A percentile compares a stretch with the other conserved stretches of the same genome.
phyloP scores from a whole-genome alignment of 1,140 invertebrate species.

The Hylyphantes graminicola region DNA sequence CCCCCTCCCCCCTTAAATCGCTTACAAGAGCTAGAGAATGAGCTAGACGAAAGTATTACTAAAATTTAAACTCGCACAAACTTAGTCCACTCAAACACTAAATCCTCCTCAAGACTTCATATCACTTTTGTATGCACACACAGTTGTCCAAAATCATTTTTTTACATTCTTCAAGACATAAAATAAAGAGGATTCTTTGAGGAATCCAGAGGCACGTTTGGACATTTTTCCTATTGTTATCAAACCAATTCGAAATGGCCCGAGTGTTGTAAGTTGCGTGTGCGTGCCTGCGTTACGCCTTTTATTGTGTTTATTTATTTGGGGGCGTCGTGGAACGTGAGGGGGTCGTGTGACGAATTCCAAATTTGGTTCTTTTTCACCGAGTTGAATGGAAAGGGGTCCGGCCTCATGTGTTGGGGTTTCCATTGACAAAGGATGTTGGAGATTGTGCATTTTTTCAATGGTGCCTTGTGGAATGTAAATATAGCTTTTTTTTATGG shows the following conservation, averaged over 20 bases:
- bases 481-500: neutral
- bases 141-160: slow-evolving; percentile 30
- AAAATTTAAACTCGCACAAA: too few relatives aligned
- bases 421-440: neutral
- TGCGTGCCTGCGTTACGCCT: slow-evolving; percentile 18
- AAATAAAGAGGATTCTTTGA: too few relatives aligned
- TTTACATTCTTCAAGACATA: slow-evolving; percentile 16
- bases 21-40: too few relatives aligned
- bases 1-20: too few relatives aligned
- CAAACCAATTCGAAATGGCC: slow-evolving; percentile 38
- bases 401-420: neutral
- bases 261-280: slow-evolving; percentile 6
- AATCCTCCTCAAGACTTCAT: too few relatives aligned
- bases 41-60: too few relatives aligned
- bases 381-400: neutral
- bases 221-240: slow-evolving; percentile 49
- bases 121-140: neutral
- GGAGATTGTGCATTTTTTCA: neutral
- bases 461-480: neutral
- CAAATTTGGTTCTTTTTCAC: neutral
- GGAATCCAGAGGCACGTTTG: slow-evolving; percentile 44
- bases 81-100: too few relatives aligned
- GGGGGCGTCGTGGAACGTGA: slow-evolving; percentile 21
- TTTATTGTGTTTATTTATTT: slow-evolving; percentile 52
- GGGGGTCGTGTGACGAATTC: slow-evolving; percentile 5